Base-by-base conservation (phyloP, 2,797 vertebrate species). In the Sebastes taczanowskii region DNA sequence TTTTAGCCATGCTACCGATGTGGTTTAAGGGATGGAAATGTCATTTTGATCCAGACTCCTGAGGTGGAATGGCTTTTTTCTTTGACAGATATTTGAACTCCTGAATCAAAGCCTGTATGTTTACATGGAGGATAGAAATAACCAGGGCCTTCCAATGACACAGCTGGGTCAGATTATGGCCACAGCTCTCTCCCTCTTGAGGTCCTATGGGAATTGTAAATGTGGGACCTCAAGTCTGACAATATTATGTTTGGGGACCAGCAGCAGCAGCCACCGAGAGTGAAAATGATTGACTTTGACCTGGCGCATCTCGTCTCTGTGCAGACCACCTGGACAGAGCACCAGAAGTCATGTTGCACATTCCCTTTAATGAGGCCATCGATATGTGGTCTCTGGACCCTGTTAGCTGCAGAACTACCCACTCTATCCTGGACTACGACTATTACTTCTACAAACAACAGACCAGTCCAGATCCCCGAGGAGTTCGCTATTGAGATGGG, bases 71-170 rank as follows among this genome's bases (percentile, higher is more conserved):
- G 4, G 7, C 16, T 52, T 72, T 34, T 52, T 72, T 35, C 42
- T 52, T 64, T 34, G 14, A 64, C 30, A 69, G 35, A 46, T 13
- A 62, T 59, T 65, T 63, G 49, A 79, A 61, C 25, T 35, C 6
- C 56, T 61, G n/a, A n/a, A 78, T 59, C 30, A 27, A 71, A 78
- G 32, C 23, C 1, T 42, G 1, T 20, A 14, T 34, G 25, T 8
- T 8, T 9, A 55, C 16, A 70, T 2, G 27, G 22, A 35, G 10
- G 71, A 63, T 20, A n/a, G 34, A 52, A 49, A 32, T 23, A 63
- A 66, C 62, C 13, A 55, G 6, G 11, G 30, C 49, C 61, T 32
- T 58, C 4, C 18, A 8, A 2, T 25, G 16, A 5, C 60, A 70
- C 23, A 53, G 38, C 53, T 53, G 52, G 18, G 52, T 53, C n/a